Evolutionary conservation across 1,140 invertebrate genomes (phyloP).

Genomic region (Cyclargus thomasi): DNA sequence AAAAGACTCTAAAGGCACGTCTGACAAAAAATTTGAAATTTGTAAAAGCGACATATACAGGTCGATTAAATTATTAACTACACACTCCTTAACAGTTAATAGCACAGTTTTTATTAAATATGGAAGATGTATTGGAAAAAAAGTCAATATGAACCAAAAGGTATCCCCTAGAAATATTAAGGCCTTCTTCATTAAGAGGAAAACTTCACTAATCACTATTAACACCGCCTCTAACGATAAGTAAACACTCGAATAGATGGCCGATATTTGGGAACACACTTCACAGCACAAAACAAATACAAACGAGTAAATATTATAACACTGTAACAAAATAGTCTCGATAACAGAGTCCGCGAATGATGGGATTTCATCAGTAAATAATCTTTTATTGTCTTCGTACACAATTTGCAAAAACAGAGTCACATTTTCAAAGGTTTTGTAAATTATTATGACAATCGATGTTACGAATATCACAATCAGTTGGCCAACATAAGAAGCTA

Average conservation of each 20-base stretch:
- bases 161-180: constrained; percentile 54
- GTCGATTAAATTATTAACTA: constrained; percentile 38
- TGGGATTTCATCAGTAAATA: constrained; percentile 62
- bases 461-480: constrained; percentile 46
- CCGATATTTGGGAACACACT: constrained; percentile 30
- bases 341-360: constrained; percentile 34
- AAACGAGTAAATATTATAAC: constrained; percentile 33
- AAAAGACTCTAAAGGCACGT: constrained; percentile 68
- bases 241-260: constrained; percentile 31
- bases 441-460: constrained; percentile 34
- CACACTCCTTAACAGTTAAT: constrained; percentile 36
- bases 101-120: constrained; percentile 41
- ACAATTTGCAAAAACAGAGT: constrained; percentile 54
- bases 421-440: constrained; percentile 34
- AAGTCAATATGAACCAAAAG: constrained; percentile 58
- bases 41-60: constrained; percentile 49
- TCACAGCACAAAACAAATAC: constrained; percentile 30
- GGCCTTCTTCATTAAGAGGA: constrained; percentile 43
- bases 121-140: constrained; percentile 59
- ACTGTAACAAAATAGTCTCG: constrained; percentile 36
- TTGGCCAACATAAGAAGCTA: constrained; percentile 51
- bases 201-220: constrained; percentile 40
- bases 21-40: constrained; percentile 62
- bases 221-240: constrained; percentile 36
- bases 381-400: constrained; percentile 60